Evolutionary conservation across 2,113 vertebrate genomes (phyloP), one percentile per base, ranked within the genome.

Genomic region (Speoplatyrhinus poulsoni): DNA sequence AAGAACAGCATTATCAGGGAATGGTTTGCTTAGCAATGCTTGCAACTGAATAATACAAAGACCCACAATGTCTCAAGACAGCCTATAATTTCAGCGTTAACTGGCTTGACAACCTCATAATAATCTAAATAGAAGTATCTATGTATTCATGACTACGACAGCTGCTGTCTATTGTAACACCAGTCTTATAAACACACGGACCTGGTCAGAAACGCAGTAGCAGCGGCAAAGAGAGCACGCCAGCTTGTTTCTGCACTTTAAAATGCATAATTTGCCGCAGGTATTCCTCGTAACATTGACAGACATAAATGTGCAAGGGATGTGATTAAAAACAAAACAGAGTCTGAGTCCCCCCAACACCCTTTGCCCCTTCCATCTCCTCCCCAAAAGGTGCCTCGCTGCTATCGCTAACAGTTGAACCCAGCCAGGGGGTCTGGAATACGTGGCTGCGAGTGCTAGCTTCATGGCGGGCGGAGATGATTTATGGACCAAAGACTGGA

Each of bases 81-180:
- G 73, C 73, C 72, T 86, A 74, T 87, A 81, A 88, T 87, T 90
- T 84, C 46, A 63, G 62, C 4, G 64, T 82, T 81, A 81, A 85
- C 79, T 75, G 80, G 76, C 80, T 82, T 88, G 85, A 89, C 85
- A 89, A 81, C 58, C 65, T 82, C 77, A 86, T 87, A 86, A 85
- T 90, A 68, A 80, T 73, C 79, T 68, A 72, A 73, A 76, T 70
- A 76, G 85, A 88, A 87, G 72, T 77, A 73, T 55, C 72, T 79
- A 79, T 89, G 79, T 78, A 83, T 79, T 79, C 76, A 70, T 71
- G 84, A 70, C 47, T 77, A 61, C 83, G 84, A 81, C 76, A 83
- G 76, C 78, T 69, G 72, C 77, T 69, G 81, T 73, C 72, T 80
- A 64, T 77, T 76, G 69, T 63, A 77, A 65, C 69, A 85, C 73